These are phyloP conservation scores for Apogon talboti DNA, from an alignment of 2,797 vertebrate genomes.

Conservation along the genomic window DNA sequence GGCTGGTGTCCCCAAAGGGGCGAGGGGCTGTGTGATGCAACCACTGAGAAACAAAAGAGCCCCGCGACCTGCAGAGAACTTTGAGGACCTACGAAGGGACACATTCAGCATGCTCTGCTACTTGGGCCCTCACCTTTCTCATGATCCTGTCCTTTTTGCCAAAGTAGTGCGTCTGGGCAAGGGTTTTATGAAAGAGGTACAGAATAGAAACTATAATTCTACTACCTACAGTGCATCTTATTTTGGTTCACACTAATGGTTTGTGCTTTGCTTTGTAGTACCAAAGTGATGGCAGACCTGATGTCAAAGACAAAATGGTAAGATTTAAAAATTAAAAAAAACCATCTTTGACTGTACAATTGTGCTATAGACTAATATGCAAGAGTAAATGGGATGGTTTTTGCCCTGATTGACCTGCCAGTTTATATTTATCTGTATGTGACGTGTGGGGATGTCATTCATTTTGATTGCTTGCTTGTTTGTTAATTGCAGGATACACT, in stretches of 20 bases:
- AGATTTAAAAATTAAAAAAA: slow-evolving; percentile 53
- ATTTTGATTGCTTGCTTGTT: slow-evolving; percentile 1
- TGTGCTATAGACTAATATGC: not conserved
- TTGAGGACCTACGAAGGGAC: slow-evolving; percentile 92
- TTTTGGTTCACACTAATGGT: slow-evolving; percentile 10
- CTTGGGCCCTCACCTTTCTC: slow-evolving; percentile 95
- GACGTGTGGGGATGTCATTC: not conserved
- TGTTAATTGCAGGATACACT: slow-evolving; percentile 87
- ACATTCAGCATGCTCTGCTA: slow-evolving; percentile 97
- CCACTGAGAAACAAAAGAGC: slow-evolving; percentile 89
- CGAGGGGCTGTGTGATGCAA: slow-evolving; percentile 86
- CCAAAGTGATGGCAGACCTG: slow-evolving; percentile 88
- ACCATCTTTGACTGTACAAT: not conserved
- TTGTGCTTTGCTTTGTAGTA: slow-evolving; percentile 80
- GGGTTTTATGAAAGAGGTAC: slow-evolving; percentile 98
- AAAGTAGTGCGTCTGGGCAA: slow-evolving; percentile 97
- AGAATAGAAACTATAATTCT: not conserved
- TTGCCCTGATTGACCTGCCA: not conserved
- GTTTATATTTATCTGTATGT: not conserved
- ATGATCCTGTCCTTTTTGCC: slow-evolving; percentile 95
- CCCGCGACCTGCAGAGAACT: slow-evolving; percentile 90
- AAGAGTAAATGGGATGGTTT: not conserved
- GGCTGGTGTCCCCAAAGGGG: slow-evolving; percentile 94
- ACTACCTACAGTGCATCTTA: not conserved
- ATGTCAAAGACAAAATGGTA: slow-evolving; percentile 94